Conservation (phyloP, 1,140 invertebrate species). For the Sesamia nonagrioides region DNA sequence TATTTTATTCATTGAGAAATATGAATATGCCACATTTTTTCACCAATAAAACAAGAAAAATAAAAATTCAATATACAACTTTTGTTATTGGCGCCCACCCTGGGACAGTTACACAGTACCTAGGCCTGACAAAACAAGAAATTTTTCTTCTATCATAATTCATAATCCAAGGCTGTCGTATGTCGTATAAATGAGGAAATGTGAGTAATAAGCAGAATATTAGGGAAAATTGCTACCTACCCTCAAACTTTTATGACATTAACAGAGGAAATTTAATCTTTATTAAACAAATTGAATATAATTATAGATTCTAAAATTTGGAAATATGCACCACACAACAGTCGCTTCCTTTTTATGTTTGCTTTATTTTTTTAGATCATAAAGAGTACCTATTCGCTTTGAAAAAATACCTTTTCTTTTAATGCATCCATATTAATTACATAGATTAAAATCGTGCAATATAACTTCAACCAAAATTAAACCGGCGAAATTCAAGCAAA, state of each 20-base stretch:
- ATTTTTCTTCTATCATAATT: neutral
- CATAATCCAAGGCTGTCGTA: constrained; percentile 14
- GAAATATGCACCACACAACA: too few species aligned
- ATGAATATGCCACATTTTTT: too few species aligned
- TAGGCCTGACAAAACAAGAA: neutral
- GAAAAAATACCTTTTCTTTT: neutral
- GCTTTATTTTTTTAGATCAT: too few species aligned
- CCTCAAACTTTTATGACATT: neutral
- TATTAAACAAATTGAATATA: too few species aligned
- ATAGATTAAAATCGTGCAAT: neutral
- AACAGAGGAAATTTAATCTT: neutral
- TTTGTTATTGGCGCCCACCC: constrained; percentile 20
- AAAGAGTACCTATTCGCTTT: too few species aligned
- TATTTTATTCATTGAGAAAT: too few species aligned
- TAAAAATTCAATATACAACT: neutral
- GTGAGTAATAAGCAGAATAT: constrained; percentile 14
- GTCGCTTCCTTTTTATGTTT: too few species aligned
- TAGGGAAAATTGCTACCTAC: constrained; percentile 1
- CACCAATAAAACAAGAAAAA: neutral
- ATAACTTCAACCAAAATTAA: too few species aligned
- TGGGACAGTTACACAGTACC: neutral
- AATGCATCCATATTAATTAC: neutral
- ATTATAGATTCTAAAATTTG: too few species aligned
- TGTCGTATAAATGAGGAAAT: constrained; percentile 17
- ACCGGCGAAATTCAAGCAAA: neutral